Conservation (phyloP, 2,797 vertebrate genomes). For the Todus mexicanus region DNA sequence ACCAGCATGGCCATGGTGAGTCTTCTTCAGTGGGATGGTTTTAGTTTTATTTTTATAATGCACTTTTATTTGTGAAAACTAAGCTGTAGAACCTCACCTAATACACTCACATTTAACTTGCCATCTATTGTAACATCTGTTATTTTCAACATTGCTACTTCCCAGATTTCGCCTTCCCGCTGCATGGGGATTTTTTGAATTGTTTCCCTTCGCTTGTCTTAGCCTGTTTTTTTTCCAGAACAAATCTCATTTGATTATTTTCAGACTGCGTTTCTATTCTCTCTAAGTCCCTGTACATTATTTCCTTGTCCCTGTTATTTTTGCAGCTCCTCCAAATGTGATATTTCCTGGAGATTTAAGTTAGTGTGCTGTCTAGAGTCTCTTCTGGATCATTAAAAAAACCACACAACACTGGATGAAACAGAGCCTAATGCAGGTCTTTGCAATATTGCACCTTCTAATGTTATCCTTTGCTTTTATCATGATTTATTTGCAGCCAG, state of each 20-base stretch:
- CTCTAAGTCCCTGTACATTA: neutral
- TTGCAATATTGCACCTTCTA: neutral
- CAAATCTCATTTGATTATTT: slow-evolving; percentile 34
- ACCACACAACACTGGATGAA: slow-evolving; percentile 30
- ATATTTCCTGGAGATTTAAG: neutral
- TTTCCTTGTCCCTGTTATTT: slow-evolving; percentile 5
- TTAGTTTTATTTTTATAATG: neutral
- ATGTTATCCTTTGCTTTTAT: slow-evolving; percentile 11
- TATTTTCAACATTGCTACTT: slow-evolving; percentile 23
- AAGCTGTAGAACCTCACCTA: neutral
- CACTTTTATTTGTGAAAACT: neutral
- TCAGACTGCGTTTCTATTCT: slow-evolving; percentile 40
- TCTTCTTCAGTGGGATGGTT: neutral
- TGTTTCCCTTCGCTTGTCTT: slow-evolving; percentile 43
- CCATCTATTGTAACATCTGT: neutral
- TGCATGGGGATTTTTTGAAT: slow-evolving; percentile 24
- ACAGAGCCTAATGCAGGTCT: neutral
- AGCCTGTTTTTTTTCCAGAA: neutral
- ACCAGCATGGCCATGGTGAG: neutral
- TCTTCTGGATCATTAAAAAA: slow-evolving; percentile 27
- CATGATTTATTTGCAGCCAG: slow-evolving; percentile 23
- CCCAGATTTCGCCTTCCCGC: neutral
- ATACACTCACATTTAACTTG: neutral
- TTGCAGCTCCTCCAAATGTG: neutral
- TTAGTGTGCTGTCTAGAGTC: neutral